Percentiles rank a stretch among this genome's conserved stretches.
Evolutionary conservation across 2,797 vertebrate genomes (phyloP).

Genomic region (Phrynocephalus forsythii): DNA sequence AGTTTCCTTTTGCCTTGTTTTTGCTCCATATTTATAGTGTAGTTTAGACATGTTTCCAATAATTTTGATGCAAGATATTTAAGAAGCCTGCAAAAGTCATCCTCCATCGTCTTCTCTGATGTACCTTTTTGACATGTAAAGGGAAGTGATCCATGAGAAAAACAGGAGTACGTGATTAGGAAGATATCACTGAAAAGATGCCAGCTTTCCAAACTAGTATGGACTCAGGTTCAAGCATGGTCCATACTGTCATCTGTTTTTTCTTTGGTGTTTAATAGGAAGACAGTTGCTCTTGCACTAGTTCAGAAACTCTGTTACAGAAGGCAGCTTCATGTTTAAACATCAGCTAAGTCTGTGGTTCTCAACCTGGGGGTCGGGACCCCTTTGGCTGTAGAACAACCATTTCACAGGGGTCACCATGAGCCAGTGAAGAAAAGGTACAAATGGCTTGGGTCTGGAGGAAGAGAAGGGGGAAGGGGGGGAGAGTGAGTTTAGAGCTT

Average conservation of each 20-base stretch:
- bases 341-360: neutral
- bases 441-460: no score
- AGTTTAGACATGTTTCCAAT: conserved; percentile 25
- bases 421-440: no score
- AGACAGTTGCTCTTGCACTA: neutral
- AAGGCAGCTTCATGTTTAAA: neutral
- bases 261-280: neutral
- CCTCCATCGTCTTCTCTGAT: neutral
- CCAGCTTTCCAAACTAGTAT: accelerated
- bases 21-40: conserved; percentile 15
- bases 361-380: no score
- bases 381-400: no score
- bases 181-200: accelerated
- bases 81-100: conserved; percentile 43
- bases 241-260: neutral
- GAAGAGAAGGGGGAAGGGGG: no score
- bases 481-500: no score
- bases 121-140: accelerated
- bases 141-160: neutral
- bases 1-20: neutral
- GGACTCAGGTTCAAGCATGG: accelerated
- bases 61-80: conserved; percentile 3
- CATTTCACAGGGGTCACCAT: no score
- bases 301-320: neutral
- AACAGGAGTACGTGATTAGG: neutral